phyloP scores from a whole-genome alignment of 2,888 invertebrate species.

The Stenurella melanura region DNA sequence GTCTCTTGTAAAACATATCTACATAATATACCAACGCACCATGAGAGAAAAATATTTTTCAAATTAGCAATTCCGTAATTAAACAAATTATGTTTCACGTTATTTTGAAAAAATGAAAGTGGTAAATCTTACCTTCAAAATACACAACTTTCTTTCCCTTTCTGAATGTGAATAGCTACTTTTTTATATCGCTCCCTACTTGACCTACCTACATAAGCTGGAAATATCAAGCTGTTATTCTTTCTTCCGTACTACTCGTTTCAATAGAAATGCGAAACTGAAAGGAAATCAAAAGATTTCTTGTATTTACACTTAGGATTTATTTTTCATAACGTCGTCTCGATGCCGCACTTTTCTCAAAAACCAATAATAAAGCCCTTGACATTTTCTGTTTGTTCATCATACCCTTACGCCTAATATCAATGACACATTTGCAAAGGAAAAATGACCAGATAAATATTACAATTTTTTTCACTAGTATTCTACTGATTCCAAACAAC shows the following conservation, averaged over 20 bases:
- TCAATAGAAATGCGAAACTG: slow-evolving; percentile 47
- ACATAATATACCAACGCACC: too few species aligned
- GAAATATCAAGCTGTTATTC: slow-evolving; percentile 31
- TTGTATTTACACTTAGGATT: slow-evolving; percentile 67
- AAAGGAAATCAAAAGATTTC: slow-evolving; percentile 47
- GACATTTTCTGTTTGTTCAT: slow-evolving; percentile 47
- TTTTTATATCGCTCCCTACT: background rate
- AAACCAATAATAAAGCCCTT: slow-evolving; percentile 46
- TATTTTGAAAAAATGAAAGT: background rate
- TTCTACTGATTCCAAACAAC: too few species aligned
- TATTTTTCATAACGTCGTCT: slow-evolving; percentile 69
- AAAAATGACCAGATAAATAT: background rate
- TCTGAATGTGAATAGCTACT: background rate
- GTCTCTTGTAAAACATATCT: too few species aligned
- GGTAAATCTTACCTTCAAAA: background rate
- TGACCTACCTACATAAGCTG: slow-evolving; percentile 16
- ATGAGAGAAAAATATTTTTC: too few species aligned
- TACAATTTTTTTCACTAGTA: background rate
- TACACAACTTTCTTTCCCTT: background rate
- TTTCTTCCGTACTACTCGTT: slow-evolving; percentile 37
- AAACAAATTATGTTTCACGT: background rate
- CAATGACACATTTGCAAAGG: background rate
- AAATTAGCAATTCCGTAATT: background rate
- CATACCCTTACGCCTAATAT: slow-evolving; percentile 22
- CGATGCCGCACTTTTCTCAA: slow-evolving; percentile 49